Evolutionary conservation across 2,888 invertebrate genomes (phyloP).

Genomic region (Suillia variegata): DNA sequence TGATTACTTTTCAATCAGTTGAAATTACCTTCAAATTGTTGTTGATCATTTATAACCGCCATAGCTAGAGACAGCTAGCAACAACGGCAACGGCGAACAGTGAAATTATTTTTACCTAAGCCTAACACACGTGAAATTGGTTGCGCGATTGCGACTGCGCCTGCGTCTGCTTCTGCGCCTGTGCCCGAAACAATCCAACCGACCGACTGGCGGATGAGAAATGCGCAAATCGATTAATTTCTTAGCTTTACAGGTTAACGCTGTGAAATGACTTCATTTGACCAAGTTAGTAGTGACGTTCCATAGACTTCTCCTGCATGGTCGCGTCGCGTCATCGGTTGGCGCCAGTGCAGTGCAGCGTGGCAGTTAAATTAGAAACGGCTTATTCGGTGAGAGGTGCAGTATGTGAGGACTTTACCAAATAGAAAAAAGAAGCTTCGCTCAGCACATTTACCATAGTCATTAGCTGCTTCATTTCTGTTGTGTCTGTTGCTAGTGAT

Average conservation of each 20-base stretch:
- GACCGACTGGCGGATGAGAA: not conserved
- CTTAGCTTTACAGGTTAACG: constrained; percentile 7
- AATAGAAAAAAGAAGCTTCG: not conserved
- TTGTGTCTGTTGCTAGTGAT: not conserved
- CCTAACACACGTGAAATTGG: not conserved
- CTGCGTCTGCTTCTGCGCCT: no score
- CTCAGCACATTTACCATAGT: not conserved
- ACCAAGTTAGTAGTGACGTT: not conserved
- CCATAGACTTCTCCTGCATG: not conserved
- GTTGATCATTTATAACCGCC: no score
- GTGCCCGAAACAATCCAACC: no score
- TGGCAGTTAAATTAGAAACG: not conserved
- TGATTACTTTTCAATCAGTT: no score
- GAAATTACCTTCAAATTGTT: no score
- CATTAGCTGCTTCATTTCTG: not conserved
- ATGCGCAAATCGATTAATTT: constrained; percentile 15
- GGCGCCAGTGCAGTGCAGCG: not conserved
- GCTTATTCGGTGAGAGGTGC: constrained; percentile 1
- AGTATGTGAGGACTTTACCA: not conserved
- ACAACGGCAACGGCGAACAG: not conserved
- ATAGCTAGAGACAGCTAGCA: not conserved
- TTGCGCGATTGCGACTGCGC: not conserved
- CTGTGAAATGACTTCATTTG: constrained; percentile 14
- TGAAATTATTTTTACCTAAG: no score
- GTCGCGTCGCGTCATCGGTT: not conserved